phyloP scores from a whole-genome alignment of 2,888 invertebrate species.

The Globia sparganii region DNA sequence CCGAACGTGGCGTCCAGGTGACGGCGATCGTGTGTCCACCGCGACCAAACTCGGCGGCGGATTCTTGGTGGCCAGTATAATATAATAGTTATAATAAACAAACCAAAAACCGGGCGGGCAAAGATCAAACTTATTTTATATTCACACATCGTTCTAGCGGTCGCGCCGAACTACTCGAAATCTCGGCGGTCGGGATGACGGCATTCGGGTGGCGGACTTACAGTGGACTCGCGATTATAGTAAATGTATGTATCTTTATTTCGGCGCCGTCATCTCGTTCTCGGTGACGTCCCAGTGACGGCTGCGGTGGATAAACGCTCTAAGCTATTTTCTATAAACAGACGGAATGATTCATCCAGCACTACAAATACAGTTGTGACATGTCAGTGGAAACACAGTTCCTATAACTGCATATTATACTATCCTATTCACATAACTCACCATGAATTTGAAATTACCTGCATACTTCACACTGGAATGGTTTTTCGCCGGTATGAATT shows the following conservation, averaged over 20 bases:
- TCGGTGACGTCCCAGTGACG: background rate
- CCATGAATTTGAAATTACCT: conserved; percentile 75
- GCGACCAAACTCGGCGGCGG: background rate
- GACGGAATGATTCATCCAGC: background rate
- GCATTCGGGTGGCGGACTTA: background rate
- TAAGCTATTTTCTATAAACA: background rate
- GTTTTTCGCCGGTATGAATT: conserved; percentile 91
- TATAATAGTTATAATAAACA: background rate
- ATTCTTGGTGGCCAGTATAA: background rate
- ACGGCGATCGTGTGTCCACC: too few relatives aligned
- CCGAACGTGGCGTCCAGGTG: background rate
- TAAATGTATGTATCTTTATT: background rate
- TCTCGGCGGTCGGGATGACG: background rate
- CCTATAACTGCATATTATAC: background rate
- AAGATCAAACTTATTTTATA: background rate
- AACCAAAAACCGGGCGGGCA: background rate
- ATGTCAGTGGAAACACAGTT: background rate
- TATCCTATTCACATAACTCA: background rate
- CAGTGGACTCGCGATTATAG: background rate
- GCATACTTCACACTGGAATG: conserved; percentile 92
- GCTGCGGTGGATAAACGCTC: background rate
- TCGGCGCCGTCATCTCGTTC: background rate
- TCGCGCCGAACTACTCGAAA: background rate
- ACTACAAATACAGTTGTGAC: background rate
- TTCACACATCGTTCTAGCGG: background rate